Base-by-base conservation (phyloP, 2,797 vertebrate genomes). In the Phataginus tetradactyla region DNA sequence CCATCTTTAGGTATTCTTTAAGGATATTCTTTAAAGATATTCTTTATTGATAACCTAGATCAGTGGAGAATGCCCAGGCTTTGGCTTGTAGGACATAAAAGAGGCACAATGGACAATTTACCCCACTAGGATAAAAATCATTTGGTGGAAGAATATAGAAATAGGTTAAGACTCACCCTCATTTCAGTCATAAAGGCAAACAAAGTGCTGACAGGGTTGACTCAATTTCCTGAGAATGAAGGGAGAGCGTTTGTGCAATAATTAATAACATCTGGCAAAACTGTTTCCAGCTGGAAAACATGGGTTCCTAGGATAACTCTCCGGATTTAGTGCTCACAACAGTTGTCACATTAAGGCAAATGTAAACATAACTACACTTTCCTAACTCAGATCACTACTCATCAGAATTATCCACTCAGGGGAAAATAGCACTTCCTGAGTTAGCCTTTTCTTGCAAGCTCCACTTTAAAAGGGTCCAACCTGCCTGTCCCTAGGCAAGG, bases 181-280 rank as follows among this genome's bases (percentile, higher is more conserved):
- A 93, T 93, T 61, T 95, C 77, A 79, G 64, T 74, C 81, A 85
- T 90, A 66, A 84, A 87, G 21, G 9, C 57, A 94, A 84, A 79
- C 51, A 66, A 94, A 87, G 51, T 95, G 45, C 81, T 95, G 42
- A 93, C 86, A 94, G 39, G 7, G 55, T 78, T 86, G 77, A 94
- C 72, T 87, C 77, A 90, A 49, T 71, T 93, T 96, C 51, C 66
- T 63, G 27, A 92, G 32, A 25, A 91, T 27, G 61, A 91, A 93
- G 34, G 13, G 20, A 39, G 45, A 84, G 42, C 3, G 61, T 95
- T 87, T 78, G 21, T 59, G 66, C 37, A 92, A 75, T 75, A 88
- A 96, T 69, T 84, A 94, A 92, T 37, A 87, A 88, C 83, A 91
- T 64, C 53, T 91, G 93, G 78, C 3, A 93, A 79, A 91, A 81